Base-by-base conservation (phyloP, 2,888 invertebrate genomes). In the Eupithecia subfuscata region DNA sequence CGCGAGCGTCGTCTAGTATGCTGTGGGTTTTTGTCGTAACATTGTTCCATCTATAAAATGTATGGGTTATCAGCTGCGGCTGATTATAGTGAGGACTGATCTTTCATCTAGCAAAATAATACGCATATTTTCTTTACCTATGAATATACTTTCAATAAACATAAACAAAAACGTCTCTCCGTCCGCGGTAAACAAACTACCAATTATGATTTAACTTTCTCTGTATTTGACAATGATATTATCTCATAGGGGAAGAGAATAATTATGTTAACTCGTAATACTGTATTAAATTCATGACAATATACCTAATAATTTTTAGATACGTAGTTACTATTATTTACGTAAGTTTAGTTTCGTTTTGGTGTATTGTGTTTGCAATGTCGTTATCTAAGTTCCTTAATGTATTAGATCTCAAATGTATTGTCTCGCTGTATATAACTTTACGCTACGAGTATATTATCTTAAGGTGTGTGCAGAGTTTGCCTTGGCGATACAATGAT, bases 341-440 rank as follows among this genome's bases (percentile, higher is more conserved):
- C 43, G 79, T 79, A 76, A 81, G 80, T 82, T 79, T 82, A 74
- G 73, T 82, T 81, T 78, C 73, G 80, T 86, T 89, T 81, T 81
- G 85, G 83, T 84, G 84, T 82, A 84, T 85, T 86, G 81, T 73
- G 83, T 87, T 84, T 85, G 81, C 82, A 83, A 81, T 70, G 82
- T 85, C 81, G 81, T 84, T 85, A 84, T 82, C 79, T 90, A 87
- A 87, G 91, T 92, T 92, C 92, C 91, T 92, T 87, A 82, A 85
- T 83, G 85, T 89, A 79, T 86, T 90, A 91, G 92, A 93, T 93
- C 93, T 92, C 93, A 92, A 86, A 85, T 84, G 84, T 89, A 81
- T 75, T 86, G 86, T 90, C 88, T 90, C 88, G 88, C 87, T 86
- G 82, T 92, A 88, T 60, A 34, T 77, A 74, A 74, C 85, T 85